These are phyloP conservation scores for Chrysodeixis includens DNA, from an alignment of 2,888 invertebrate genomes.

Conservation along the genomic window DNA sequence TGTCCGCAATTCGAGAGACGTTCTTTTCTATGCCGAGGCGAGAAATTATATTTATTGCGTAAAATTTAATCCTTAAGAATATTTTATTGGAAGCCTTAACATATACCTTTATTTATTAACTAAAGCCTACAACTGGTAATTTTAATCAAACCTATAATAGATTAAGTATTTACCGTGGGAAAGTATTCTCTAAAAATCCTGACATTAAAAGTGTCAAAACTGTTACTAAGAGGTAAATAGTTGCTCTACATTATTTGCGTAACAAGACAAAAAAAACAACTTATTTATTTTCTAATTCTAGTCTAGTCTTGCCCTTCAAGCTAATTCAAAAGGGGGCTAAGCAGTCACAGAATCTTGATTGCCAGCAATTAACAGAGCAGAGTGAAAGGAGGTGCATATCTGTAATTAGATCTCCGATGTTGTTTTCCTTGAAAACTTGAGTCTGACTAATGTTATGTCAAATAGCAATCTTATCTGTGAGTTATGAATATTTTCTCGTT, in stretches of 20 bases:
- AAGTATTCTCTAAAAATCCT: too few species aligned
- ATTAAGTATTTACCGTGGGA: slow-evolving; percentile 12
- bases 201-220: too few species aligned
- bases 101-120: too few species aligned
- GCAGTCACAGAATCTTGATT: slow-evolving; percentile 53
- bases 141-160: background rate
- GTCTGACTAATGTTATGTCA: slow-evolving; percentile 53
- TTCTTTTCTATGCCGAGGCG: background rate
- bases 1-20: slow-evolving; percentile 1
- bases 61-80: too few species aligned
- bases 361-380: slow-evolving; percentile 49
- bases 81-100: background rate
- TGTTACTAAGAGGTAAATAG: too few species aligned
- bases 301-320: slow-evolving; percentile 34
- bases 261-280: too few species aligned
- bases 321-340: slow-evolving; percentile 34
- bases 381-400: slow-evolving; percentile 69
- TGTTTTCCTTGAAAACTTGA: slow-evolving; percentile 68
- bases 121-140: too few species aligned
- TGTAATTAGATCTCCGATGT: slow-evolving; percentile 67
- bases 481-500: slow-evolving; percentile 54
- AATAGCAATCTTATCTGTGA: slow-evolving; percentile 51
- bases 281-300: too few species aligned
- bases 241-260: slow-evolving; percentile 27
- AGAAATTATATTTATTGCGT: background rate